Conservation (phyloP, 2,888 invertebrate species). For the Steinernema scapterisci region DNA sequence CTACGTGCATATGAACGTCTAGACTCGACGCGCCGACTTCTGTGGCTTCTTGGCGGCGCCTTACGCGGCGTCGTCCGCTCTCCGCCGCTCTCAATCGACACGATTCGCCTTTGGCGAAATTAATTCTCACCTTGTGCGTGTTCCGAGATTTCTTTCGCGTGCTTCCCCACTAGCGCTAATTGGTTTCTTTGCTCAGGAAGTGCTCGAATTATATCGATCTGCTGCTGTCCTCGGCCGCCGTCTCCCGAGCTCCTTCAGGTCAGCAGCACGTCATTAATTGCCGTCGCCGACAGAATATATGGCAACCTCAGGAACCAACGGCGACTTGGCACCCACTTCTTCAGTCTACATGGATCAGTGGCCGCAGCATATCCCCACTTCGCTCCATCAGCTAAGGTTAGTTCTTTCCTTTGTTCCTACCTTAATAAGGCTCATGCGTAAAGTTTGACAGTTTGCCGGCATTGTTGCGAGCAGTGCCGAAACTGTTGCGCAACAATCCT, state of each 20-base stretch:
- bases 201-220: constrained; percentile 19
- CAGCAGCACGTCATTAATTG: constrained; percentile 2
- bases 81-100: too few relatives aligned
- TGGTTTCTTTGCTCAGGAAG: not conserved
- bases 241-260: not conserved
- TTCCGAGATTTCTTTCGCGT: not conserved
- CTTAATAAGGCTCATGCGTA: too few relatives aligned
- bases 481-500: constrained; percentile 9
- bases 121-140: not conserved
- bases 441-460: too few relatives aligned
- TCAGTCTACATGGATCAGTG: constrained; percentile 26
- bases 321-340: constrained; percentile 14
- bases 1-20: too few relatives aligned
- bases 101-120: too few relatives aligned
- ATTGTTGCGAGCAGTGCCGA: too few relatives aligned
- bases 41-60: too few relatives aligned
- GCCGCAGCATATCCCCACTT: constrained; percentile 1
- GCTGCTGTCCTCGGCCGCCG: constrained; percentile 6
- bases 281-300: not conserved
- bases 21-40: too few relatives aligned
- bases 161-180: constrained; percentile 4
- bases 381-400: constrained; percentile 18
- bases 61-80: too few relatives aligned
- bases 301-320: constrained; percentile 15
- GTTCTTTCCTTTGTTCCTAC: not conserved